Evolutionary conservation across 2,797 vertebrate species (phyloP).

Genomic region (Lacerta agilis): DNA sequence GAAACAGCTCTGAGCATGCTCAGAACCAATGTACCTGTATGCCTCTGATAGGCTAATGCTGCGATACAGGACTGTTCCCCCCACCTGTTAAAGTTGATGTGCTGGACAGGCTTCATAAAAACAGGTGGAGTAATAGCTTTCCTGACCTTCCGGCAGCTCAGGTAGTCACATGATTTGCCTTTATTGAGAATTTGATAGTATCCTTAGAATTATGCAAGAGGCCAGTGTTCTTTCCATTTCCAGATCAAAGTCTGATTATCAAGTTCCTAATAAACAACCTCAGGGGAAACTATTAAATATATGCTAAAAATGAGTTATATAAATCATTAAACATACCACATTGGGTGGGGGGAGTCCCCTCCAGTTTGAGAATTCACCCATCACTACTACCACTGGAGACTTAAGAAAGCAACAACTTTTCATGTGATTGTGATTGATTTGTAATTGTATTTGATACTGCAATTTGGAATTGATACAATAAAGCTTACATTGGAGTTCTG

Average conservation of each 20-base stretch:
- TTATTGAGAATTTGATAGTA: neutral
- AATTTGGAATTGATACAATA: too few species aligned
- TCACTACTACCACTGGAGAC: neutral
- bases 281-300: neutral
- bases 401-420: neutral
- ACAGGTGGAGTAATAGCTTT: neutral
- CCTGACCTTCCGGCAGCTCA: too few species aligned
- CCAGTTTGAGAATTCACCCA: neutral
- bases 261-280: neutral
- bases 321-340: neutral
- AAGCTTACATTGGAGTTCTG: too few species aligned
- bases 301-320: neutral
- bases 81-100: too few species aligned
- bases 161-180: neutral
- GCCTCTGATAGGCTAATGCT: too few species aligned
- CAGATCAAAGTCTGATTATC: neutral
- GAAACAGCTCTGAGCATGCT: too few species aligned
- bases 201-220: neutral
- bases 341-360: neutral
- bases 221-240: neutral
- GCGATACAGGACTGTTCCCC: too few species aligned
- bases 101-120: too few species aligned
- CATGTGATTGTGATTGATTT: too few species aligned
- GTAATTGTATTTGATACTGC: too few species aligned
- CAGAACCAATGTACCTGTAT: too few species aligned